Base-by-base conservation (phyloP, 1,140 invertebrate species). In the Macrobrachium rosenbergii region DNA sequence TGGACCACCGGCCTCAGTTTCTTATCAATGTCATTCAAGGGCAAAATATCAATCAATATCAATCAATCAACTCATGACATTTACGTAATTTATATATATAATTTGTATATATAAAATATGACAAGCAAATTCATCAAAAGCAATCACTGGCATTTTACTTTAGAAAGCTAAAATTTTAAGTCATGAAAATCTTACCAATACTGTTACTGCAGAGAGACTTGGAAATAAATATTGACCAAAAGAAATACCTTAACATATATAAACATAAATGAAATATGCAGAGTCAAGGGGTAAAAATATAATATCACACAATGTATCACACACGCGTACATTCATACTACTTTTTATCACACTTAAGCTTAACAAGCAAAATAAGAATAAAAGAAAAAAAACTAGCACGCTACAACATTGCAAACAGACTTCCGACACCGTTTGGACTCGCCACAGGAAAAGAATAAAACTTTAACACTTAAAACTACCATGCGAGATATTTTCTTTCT, bases 1-100 rank as follows among this genome's bases (percentile, higher is more conserved):
- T 63, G 28, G 59, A 3, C 28, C 28, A 3, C 82, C 78, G 60
- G 52, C 77, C 75, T 72, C 69, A 52, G 73, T 63, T 81, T 60
- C 64, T 52, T 52, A 52, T 52, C 52, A 52, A 52, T 28, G n/a
- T 81, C n/a, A 81, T 45, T 45, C 79, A 45, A 59, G 8, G 10
- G 28, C 28, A 37, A 37, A 28, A 59, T 21, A 12, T 5, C 7
- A 8, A 52, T 8, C 28, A 37, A 37, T 37, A 37, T 37, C 28
- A 37, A 37, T 37, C 28, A 3, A 37, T 37, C 28, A 37, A 37
- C 3, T 37, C 28, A 37, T 5, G 52, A 52, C 0, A 10, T 0
- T 52, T 52, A 52, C 45, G 45, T 52, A 52, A 52, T 52, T 0
- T 5, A 12, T 0, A 52, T 37, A 2, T 37, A 2, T 37, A 37